Evolutionary conservation across 2,888 invertebrate species (phyloP).

Genomic region (Limnephilus marmoratus): DNA sequence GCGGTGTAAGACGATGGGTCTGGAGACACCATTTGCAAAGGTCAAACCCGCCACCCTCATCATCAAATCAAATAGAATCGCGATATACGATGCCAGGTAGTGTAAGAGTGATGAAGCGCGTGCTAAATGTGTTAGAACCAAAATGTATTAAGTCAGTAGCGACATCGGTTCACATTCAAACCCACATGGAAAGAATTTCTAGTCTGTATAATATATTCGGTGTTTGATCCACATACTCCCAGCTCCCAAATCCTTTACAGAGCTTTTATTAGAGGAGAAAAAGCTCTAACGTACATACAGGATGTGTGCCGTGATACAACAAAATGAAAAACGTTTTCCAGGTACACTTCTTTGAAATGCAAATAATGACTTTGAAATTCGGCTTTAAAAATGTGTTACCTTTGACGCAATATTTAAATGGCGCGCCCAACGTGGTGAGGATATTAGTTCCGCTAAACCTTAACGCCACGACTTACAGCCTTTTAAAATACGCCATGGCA

Average conservation of each 20-base stretch:
- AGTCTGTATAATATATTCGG: too few relatives aligned
- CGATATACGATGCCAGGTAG: too few relatives aligned
- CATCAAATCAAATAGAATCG: too few relatives aligned
- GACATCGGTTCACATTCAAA: too few relatives aligned
- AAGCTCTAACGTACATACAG: not conserved
- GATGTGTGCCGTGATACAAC: not conserved
- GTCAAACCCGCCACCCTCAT: too few relatives aligned
- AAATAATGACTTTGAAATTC: not conserved
- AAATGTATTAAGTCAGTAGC: too few relatives aligned
- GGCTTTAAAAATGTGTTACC: conserved; percentile 10
- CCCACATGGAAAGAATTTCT: too few relatives aligned
- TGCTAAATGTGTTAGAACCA: too few relatives aligned
- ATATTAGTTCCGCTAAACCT: not conserved
- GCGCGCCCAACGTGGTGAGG: not conserved
- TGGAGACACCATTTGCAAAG: too few relatives aligned
- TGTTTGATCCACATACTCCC: not conserved
- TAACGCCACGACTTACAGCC: not conserved
- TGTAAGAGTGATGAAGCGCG: too few relatives aligned
- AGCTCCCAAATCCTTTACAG: not conserved
- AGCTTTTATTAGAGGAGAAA: not conserved
- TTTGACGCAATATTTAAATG: conserved; percentile 13
- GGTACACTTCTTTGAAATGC: conserved; percentile 9
- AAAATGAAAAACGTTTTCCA: not conserved
- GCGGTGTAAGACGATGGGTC: too few relatives aligned
- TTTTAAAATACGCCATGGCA: not conserved